Conservation (phyloP, 2,113 vertebrate species). For the Rhea americana region DNA sequence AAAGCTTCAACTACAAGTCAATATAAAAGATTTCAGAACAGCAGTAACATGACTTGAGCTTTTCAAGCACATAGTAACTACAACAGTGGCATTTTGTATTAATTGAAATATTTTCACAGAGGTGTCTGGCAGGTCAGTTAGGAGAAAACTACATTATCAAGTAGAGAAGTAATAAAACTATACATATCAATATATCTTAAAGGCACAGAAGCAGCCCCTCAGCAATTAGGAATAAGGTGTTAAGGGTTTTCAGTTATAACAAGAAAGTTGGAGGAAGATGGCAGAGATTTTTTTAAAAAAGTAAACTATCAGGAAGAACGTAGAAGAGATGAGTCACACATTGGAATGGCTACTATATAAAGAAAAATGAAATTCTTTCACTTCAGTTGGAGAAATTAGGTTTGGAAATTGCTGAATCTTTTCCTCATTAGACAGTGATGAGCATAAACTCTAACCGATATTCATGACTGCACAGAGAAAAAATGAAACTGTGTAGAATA, state of each 20-base stretch:
- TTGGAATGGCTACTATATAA: neutral
- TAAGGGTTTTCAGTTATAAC: neutral
- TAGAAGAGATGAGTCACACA: neutral
- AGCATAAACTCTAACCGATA: neutral
- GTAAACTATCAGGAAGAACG: neutral
- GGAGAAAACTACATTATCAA: neutral
- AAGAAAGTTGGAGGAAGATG: neutral
- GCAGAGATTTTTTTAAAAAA: neutral
- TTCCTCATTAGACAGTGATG: neutral
- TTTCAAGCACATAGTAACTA: neutral
- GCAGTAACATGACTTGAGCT: neutral
- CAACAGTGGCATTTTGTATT: constrained; percentile 26
- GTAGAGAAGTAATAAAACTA: neutral
- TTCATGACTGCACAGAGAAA: neutral
- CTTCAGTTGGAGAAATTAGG: neutral
- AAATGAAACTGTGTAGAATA: neutral
- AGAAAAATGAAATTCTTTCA: neutral
- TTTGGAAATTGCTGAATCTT: neutral
- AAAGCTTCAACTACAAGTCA: constrained; percentile 2
- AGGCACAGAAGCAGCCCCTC: neutral
- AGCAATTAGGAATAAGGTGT: constrained; percentile 1
- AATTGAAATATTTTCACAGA: constrained; percentile 48
- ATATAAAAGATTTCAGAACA: neutral
- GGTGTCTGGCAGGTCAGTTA: neutral
- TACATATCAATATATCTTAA: constrained; percentile 16